Evolutionary conservation across 2,113 vertebrate species (phyloP).

Genomic region (Columba livia): DNA sequence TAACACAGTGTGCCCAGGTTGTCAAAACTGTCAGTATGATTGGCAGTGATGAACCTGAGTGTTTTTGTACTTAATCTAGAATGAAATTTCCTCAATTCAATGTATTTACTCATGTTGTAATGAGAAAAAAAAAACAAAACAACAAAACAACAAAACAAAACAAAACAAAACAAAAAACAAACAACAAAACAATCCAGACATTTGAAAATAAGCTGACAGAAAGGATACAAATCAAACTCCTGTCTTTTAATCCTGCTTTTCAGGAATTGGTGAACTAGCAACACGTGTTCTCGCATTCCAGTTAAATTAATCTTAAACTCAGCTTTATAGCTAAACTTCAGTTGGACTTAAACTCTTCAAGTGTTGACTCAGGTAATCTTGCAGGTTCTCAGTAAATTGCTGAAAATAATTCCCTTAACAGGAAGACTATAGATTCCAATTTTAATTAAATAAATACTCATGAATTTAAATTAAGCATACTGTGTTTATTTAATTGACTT

Average conservation of each 20-base stretch:
- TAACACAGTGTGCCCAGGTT: neutral
- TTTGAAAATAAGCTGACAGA: neutral
- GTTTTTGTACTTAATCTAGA: neutral
- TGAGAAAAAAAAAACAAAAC: neutral
- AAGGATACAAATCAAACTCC: neutral
- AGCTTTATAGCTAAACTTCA: neutral
- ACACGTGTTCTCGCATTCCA: neutral
- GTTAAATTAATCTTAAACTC: neutral
- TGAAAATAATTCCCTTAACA: neutral
- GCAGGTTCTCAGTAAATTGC: neutral
- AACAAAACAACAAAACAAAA: neutral
- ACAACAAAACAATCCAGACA: neutral
- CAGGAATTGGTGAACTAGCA: neutral
- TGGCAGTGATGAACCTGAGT: neutral
- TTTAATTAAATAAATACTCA: constrained; percentile 8
- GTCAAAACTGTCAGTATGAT: neutral
- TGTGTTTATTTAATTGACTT: neutral
- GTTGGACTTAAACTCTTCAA: neutral
- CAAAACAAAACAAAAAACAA: neutral
- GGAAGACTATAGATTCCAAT: neutral
- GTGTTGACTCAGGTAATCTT: neutral
- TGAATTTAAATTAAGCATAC: neutral
- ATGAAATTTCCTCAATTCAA: neutral
- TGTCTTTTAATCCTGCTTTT: neutral
- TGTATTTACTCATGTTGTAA: neutral